A percentile compares a stretch with the other conserved stretches of the same genome.
Conservation (phyloP, 2,113 vertebrate genomes). For the Serinus canaria region DNA sequence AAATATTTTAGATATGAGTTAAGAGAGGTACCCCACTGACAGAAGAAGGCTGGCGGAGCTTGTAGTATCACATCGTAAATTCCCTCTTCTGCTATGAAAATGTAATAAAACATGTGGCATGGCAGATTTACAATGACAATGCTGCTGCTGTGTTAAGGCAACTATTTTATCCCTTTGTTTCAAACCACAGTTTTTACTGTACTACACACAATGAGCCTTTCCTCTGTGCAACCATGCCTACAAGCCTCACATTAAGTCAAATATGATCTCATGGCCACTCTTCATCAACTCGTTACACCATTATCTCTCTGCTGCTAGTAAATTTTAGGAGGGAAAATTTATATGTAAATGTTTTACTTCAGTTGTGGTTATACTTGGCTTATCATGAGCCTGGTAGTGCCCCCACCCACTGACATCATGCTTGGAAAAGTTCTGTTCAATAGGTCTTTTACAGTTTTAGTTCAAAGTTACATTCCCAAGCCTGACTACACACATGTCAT, state of each 20-base stretch:
- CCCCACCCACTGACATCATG: slow-evolving; percentile 49
- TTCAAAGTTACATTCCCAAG: neutral
- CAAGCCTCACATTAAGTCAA: neutral
- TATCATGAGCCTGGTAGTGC: neutral
- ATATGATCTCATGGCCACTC: neutral
- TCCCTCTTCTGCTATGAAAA: slow-evolving; percentile 65
- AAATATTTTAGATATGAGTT: slow-evolving; percentile 65
- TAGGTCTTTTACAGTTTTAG: neutral
- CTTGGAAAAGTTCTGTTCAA: neutral
- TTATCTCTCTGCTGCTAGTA: slow-evolving; percentile 21
- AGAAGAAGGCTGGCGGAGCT: slow-evolving; percentile 44
- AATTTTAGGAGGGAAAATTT: slow-evolving; percentile 9
- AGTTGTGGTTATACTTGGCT: neutral
- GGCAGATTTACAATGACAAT: slow-evolving; percentile 60
- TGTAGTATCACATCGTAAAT: slow-evolving; percentile 62
- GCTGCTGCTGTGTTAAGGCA: slow-evolving; percentile 43
- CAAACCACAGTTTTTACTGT: slow-evolving; percentile 13
- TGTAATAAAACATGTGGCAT: slow-evolving; percentile 54
- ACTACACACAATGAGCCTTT: neutral
- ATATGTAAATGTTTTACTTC: slow-evolving; percentile 42
- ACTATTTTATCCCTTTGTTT: slow-evolving; percentile 46
- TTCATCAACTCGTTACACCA: neutral
- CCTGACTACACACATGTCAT: neutral
- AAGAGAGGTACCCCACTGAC: slow-evolving; percentile 62
- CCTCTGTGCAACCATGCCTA: neutral